Percentiles rank a stretch among this genome's conserved stretches.
Evolutionary conservation across 2,113 vertebrate genomes (phyloP).

Genomic region (Apodemus sylvaticus): DNA sequence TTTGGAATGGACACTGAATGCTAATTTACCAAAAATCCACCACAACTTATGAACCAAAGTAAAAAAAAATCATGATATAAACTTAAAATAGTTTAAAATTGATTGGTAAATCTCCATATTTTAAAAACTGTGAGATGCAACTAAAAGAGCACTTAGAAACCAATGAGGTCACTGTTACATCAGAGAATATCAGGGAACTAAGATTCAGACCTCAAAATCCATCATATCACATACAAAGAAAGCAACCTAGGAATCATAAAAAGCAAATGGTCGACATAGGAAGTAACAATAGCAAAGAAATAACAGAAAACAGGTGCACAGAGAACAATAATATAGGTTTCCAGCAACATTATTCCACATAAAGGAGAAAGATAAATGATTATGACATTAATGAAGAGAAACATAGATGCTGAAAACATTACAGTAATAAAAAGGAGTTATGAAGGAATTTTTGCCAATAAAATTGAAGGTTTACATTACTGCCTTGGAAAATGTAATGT

Average conservation of each 20-base stretch:
- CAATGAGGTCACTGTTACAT: background rate
- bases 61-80: background rate
- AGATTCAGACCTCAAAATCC: constrained; percentile 23
- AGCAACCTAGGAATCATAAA: constrained; percentile 42
- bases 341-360: background rate
- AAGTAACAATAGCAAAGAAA: background rate
- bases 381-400: background rate
- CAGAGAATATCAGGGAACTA: background rate
- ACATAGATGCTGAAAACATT: background rate
- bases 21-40: background rate
- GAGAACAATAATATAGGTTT: background rate
- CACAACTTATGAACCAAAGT: background rate
- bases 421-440: background rate
- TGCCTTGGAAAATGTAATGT: background rate
- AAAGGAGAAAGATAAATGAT: background rate
- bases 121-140: background rate
- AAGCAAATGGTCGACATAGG: background rate
- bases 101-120: background rate
- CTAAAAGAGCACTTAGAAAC: constrained; percentile 14
- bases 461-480: background rate
- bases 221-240: background rate
- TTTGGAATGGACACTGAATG: background rate
- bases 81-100: background rate
- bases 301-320: background rate
- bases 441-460: background rate